A percentile compares a stretch with the other conserved stretches of the same genome.
These are phyloP conservation scores for Prionace glauca DNA, from an alignment of 2,797 vertebrate genomes.

Conservation along the genomic window DNA sequence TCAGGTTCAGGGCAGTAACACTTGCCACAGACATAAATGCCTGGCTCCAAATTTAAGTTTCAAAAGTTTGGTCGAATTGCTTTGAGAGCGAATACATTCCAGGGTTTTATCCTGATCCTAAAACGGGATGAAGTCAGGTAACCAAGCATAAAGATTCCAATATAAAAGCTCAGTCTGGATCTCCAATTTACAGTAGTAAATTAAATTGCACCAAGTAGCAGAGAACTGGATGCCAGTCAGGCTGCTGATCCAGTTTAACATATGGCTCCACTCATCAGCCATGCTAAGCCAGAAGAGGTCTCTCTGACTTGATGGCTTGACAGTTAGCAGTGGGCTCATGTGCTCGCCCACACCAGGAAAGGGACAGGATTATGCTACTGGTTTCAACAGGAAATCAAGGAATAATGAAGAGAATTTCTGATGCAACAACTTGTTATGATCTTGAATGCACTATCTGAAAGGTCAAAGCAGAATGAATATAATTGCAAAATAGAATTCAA, in stretches of 20 bases:
- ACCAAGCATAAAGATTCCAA: not conserved
- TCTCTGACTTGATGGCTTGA: not conserved
- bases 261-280: not conserved
- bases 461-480: not conserved
- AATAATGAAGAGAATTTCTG: not conserved
- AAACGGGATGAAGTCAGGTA: not conserved
- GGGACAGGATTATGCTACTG: not conserved
- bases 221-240: not conserved
- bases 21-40: not conserved
- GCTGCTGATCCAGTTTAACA: not conserved
- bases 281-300: not conserved
- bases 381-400: not conserved
- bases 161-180: not conserved
- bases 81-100: not conserved
- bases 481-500: not conserved
- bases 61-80: not conserved
- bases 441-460: not conserved
- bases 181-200: not conserved
- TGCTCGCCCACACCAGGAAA: not conserved
- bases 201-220: not conserved
- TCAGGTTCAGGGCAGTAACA: not conserved
- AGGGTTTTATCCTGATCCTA: not conserved
- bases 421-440: not conserved
- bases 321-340: not conserved
- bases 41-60: not conserved